Base-by-base conservation (phyloP, 2,797 vertebrate species). In the Arvicola amphibius region DNA sequence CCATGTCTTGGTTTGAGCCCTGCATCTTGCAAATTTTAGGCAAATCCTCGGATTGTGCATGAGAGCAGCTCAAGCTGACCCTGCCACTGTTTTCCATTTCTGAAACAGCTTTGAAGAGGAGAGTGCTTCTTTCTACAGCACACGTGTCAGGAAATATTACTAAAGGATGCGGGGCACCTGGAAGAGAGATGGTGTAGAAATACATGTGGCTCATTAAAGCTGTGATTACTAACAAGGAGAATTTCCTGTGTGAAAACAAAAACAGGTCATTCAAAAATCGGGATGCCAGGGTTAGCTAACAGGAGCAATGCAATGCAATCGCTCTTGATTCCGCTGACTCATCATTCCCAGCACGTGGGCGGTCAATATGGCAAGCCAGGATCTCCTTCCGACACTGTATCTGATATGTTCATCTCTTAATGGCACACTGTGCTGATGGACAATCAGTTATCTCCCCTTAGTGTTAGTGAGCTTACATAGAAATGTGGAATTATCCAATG, bases 201-300 rank as follows among this genome's bases (percentile, higher is more conserved):
- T 94, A 96, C 53, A 84, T 69, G 71, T 81, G 59, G 93, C 51
- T 96, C 76, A 92, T 43, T 95, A 88, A 91, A 93, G 81, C 37
- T 89, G 27, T 94, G 90, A 96, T 92, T 95, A 84, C 34, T 27
- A 87, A 32, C 59, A 96, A 94, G 27, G 95, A 65, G 65, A 51
- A 95, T 84, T 95, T 95, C 74, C 40, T 89, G 16, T 92, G 78
- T 83, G 67, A 81, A 94, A 95, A 94, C 29, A 77, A 97, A 97
- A 78, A 61, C 46, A 96, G 92, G 84, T n/a, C 27, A 76, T 92
- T 88, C 40, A 79, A 90, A 93, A 74, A 84, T 88, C 46, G 56
- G 51, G 37, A 40, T 56, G n/a, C 5, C 43, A 48, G 19, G 13
- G 13, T 94, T 56, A 48, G 43, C 96, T 32, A 91, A 93, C 48